phyloP scores from a whole-genome alignment of 2,888 invertebrate genomes.

The Pachydiplax longipennis region DNA sequence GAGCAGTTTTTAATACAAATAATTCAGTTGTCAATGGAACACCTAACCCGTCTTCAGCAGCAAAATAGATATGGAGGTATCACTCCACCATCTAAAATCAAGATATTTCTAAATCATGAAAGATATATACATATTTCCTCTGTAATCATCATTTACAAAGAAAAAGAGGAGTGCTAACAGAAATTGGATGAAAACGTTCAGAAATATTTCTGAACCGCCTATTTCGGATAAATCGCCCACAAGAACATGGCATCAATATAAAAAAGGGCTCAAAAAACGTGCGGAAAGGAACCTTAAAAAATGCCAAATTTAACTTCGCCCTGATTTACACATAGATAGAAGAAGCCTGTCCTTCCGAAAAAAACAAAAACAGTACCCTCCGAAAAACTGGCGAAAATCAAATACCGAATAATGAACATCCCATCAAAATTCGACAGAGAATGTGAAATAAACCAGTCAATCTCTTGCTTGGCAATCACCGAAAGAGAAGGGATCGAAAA shows the following conservation, averaged over 20 bases:
- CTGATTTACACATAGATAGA: neutral
- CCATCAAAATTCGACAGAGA: neutral
- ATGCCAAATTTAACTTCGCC: neutral
- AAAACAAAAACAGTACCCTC: neutral
- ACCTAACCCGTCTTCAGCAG: no score
- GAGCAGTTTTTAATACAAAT: no score
- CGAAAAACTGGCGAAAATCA: neutral
- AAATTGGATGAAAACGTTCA: no score
- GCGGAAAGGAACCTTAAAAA: neutral
- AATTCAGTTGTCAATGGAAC: no score
- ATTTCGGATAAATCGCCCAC: neutral
- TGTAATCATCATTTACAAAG: no score
- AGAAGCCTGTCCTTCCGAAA: neutral
- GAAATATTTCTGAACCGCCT: no score
- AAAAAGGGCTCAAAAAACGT: neutral
- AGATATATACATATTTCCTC: no score
- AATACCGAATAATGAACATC: neutral
- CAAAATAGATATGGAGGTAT: no score
- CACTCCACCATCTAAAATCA: no score
- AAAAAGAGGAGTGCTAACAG: no score
- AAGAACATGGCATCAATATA: neutral
- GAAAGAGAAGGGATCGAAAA: neutral
- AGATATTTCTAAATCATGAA: no score
- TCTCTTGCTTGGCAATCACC: neutral
- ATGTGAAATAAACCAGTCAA: neutral